Base-by-base conservation (phyloP, 2,797 vertebrate genomes). In the Melanotaenia nigrans region DNA sequence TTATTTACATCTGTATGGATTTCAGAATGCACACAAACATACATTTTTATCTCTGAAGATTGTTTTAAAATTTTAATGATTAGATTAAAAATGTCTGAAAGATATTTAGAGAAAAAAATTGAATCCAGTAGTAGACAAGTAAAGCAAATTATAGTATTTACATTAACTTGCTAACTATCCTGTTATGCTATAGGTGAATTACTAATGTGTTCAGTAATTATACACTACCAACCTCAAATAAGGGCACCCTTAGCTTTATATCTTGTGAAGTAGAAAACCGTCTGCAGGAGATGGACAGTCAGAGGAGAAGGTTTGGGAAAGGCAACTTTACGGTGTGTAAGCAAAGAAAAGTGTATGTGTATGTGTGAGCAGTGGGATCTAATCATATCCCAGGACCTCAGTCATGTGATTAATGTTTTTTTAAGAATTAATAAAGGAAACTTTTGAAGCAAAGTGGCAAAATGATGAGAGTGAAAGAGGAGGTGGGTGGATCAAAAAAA, bases 371-470 rank as follows among this genome's bases (percentile, higher is more conserved):
- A 67, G 61, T 14, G 54, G 68, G 61, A 77, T 57, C 66, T 54
- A 73, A 78, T 82, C 75, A 78, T 73, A 94, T 94, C 95, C 86
- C 90, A 87, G 88, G 86, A 94, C 94, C 93, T 93, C 38, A 14
- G 94, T 96, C 94, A 91, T 89, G 92, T 90, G 94, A 90, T 93
- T 91, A 85, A 90, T 94, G 94, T n/a, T 90, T 95, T 96, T 96
- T 95, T 95, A 95, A 96, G 95, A 96, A 96, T 97, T 95, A 95
- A 95, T 96, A 96, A 96, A 94, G 88, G 91, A 85, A 92, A 90
- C 94, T 95, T 94, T 93, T 94, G 94, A 93, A 90, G 90, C 92
- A 91, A 90, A 81, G 90, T 60, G 36, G 66, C 70, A 75, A 64
- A 45, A 65, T 77, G 61, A 71, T 72, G 63, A 78, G 22, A 42